These are phyloP conservation scores for Danaus plexippus DNA, from an alignment of 1,140 invertebrate species.

Conservation along the genomic window DNA sequence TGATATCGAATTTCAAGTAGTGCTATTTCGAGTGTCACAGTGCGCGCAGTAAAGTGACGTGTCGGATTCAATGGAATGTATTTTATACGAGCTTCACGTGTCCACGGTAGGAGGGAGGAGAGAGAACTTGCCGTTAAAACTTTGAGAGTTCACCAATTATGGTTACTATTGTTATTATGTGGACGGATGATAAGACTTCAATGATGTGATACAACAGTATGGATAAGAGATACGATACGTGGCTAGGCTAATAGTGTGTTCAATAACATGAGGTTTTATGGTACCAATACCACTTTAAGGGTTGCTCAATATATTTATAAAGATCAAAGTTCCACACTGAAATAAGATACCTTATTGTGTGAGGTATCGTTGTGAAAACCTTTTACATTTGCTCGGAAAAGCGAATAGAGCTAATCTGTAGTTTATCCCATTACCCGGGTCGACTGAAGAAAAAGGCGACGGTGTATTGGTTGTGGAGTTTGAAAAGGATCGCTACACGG, in stretches of 20 bases:
- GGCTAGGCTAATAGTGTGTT: too few relatives aligned
- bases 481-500: conserved; percentile 24
- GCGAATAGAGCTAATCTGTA: conserved; percentile 59
- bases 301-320: too few relatives aligned
- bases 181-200: too few relatives aligned
- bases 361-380: conserved; percentile 20
- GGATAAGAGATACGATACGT: too few relatives aligned
- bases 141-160: too few relatives aligned
- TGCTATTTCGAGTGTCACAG: conserved; percentile 54
- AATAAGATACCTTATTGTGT: too few relatives aligned
- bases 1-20: conserved; percentile 63
- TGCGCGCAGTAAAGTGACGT: conserved; percentile 54
- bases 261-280: too few relatives aligned
- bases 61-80: conserved; percentile 61
- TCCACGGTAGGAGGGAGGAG: background rate
- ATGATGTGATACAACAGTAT: too few relatives aligned
- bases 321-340: too few relatives aligned
- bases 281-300: too few relatives aligned
- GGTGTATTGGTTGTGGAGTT: conserved; percentile 34
- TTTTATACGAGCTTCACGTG: conserved; percentile 49
- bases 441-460: conserved; percentile 66
- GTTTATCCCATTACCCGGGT: conserved; percentile 62
- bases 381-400: conserved; percentile 51
- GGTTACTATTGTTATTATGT: too few relatives aligned
- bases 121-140: too few relatives aligned